Conservation (phyloP, 2,797 vertebrate species). For the Selene dorsalis region DNA sequence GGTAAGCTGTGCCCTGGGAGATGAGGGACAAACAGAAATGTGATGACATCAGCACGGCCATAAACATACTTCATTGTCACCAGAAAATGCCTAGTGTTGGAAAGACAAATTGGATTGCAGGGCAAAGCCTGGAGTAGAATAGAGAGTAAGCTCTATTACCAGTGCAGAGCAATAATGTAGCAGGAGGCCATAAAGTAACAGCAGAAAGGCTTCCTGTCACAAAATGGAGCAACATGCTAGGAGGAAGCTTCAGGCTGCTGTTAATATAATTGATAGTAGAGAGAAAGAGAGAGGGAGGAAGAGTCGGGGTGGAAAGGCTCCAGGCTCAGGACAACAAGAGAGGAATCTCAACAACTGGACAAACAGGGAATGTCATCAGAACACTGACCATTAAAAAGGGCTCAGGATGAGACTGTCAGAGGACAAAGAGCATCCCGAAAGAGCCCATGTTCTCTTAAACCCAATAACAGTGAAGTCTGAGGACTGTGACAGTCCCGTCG, state of each 20-base stretch:
- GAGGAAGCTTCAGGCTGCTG: constrained; percentile 61
- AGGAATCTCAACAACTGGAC: constrained; percentile 52
- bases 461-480: neutral
- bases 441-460: neutral
- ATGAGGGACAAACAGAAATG: constrained; percentile 72
- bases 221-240: constrained; percentile 69
- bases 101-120: constrained; percentile 64
- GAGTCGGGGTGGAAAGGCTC: constrained; percentile 36
- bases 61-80: constrained; percentile 73
- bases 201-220: constrained; percentile 66
- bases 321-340: constrained; percentile 36
- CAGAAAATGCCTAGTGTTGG: constrained; percentile 50
- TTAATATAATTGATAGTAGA: constrained; percentile 70
- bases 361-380: constrained; percentile 32
- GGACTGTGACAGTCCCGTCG: neutral
- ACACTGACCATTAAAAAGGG: constrained; percentile 29
- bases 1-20: constrained; percentile 58
- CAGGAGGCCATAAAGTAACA: constrained; percentile 67
- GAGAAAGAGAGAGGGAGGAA: constrained; percentile 4
- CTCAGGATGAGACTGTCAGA: constrained; percentile 17
- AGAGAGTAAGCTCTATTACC: constrained; percentile 59
- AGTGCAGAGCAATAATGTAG: constrained; percentile 52
- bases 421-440: constrained; percentile 7
- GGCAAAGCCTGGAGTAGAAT: constrained; percentile 64
- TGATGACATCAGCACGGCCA: constrained; percentile 72